Percentiles rank a stretch among this genome's conserved stretches.
Evolutionary conservation across 2,113 vertebrate species (phyloP).

Genomic region (Xenopus borealis): DNA sequence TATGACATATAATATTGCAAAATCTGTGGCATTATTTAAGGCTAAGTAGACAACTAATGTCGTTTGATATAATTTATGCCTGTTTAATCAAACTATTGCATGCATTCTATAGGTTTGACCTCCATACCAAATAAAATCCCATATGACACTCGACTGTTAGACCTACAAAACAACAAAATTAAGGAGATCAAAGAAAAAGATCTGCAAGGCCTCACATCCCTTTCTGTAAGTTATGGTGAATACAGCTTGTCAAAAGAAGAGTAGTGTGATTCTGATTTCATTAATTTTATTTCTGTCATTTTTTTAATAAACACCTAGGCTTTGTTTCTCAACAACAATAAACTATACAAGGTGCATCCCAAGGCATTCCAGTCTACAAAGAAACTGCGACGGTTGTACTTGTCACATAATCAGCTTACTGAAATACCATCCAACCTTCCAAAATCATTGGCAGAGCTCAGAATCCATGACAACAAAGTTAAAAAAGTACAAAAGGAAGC

Average conservation of each 20-base stretch:
- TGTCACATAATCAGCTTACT: constrained; percentile 89
- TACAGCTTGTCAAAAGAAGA: constrained; percentile 13
- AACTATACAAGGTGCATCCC: constrained; percentile 88
- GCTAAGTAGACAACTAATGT: too few species aligned
- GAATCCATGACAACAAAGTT: constrained; percentile 93
- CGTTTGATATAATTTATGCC: too few species aligned
- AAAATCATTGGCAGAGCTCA: constrained; percentile 81
- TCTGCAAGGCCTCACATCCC: constrained; percentile 80
- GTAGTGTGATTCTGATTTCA: background rate
- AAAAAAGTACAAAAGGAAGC: constrained; percentile 80
- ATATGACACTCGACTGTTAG: constrained; percentile 82
- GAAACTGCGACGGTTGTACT: constrained; percentile 80
- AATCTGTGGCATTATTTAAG: too few species aligned
- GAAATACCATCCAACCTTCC: constrained; percentile 88
- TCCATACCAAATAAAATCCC: constrained; percentile 87
- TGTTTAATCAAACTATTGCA: too few species aligned
- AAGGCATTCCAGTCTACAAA: constrained; percentile 85
- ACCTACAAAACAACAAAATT: constrained; percentile 97
- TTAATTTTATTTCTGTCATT: background rate
- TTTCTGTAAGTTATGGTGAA: constrained; percentile 74
- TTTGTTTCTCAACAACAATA: constrained; percentile 92
- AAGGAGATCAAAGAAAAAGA: constrained; percentile 93
- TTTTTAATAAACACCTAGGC: constrained; percentile 63
- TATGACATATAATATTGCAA: background rate
- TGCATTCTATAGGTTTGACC: constrained; percentile 72